Base-by-base conservation (phyloP, 2,797 vertebrate genomes). In the Sebastes diploproa region DNA sequence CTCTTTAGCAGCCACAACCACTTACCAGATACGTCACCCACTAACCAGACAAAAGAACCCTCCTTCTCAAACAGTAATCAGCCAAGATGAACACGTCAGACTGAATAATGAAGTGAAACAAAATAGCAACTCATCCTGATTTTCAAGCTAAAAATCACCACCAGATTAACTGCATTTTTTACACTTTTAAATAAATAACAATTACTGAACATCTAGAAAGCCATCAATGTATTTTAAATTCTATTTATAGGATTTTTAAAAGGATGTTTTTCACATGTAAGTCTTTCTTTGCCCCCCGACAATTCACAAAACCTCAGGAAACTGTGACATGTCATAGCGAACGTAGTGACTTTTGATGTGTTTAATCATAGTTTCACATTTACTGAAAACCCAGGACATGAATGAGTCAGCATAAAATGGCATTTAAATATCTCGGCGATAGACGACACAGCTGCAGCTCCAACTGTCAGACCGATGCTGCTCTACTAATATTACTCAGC, bases 321-420 rank as follows among this genome's bases (percentile, higher is more conserved):
- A 69, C 6, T 10, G 8, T 55, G 6, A 56, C 14, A 14, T 9
- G 11, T 65, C 20, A 68, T 25, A 34, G 42, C 6, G 59, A 62
- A 54, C 6, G 2, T 7, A n/a, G 0, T 20, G 32, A 50, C 58
- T 38, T 67, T 36, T 32, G 13, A 66, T 46, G 16, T 29, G 18
- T 75, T 30, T 42, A 0, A n/a, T 84, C 23, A 52, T n/a, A 64
- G 78, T 84, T 83, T 84, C 27, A n/a, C 29, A 68, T 71, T 83
- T 2, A 75, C 22, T 76, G 8, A 38, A 68, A 65, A 1, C 50
- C 52, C 23, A 29, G 27, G 23, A 71, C 16, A 34, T 1, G 3
- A 75, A 75, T 85, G 71, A 87, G n/a, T 90, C 80, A 70, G 4
- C 10, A 59, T 20, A 9, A 30, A 46, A 29, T 27, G 8, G 2